phyloP scores from a whole-genome alignment of 2,888 invertebrate species.

The Acanthosoma haemorrhoidale region DNA sequence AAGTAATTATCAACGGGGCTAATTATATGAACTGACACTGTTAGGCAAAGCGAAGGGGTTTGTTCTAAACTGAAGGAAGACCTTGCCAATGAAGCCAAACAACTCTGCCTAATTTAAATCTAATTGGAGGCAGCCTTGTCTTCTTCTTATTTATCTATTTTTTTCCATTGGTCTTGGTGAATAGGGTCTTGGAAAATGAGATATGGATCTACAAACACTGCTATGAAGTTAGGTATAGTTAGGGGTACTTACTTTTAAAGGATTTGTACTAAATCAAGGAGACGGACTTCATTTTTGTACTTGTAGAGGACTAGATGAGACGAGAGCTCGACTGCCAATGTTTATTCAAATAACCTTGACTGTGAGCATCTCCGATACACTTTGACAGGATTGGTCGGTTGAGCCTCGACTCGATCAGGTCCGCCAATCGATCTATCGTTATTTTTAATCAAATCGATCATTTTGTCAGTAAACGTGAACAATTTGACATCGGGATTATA shows the following conservation, averaged over 20 bases:
- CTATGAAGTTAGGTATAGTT: not conserved
- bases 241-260: not conserved
- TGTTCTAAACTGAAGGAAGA: too few relatives aligned
- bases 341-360: conserved; percentile 1
- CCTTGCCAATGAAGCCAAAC: not conserved
- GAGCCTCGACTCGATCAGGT: not conserved
- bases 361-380: not conserved
- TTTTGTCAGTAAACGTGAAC: too few relatives aligned
- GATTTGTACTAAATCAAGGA: not conserved
- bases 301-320: not conserved
- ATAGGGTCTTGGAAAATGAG: too few relatives aligned
- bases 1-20: not conserved
- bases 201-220: too few relatives aligned
- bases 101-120: not conserved
- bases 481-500: too few relatives aligned
- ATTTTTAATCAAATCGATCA: too few relatives aligned
- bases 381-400: not conserved
- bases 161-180: too few relatives aligned
- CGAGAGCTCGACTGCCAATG: not conserved
- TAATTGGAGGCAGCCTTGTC: not conserved
- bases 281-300: not conserved
- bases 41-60: too few relatives aligned
- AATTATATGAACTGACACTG: too few relatives aligned
- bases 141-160: not conserved
- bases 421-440: too few relatives aligned